Evolutionary conservation across 2,797 vertebrate species (phyloP), one percentile per base, ranked within the genome.

Genomic region (Amazona finschi): DNA sequence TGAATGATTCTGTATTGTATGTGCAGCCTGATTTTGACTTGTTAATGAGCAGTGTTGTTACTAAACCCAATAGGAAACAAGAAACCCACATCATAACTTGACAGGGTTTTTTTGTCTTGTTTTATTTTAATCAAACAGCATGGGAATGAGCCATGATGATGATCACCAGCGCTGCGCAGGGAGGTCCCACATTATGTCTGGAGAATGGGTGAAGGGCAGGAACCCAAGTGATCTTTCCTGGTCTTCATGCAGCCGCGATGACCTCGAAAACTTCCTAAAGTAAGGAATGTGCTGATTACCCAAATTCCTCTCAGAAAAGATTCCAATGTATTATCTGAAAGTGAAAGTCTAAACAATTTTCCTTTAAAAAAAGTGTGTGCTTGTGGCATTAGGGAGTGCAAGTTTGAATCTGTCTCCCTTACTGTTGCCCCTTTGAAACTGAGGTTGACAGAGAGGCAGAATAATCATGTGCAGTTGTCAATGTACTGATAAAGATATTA

Each of bases 121-220:
- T 43, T 55, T 89, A 53, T 88, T 89, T 91, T 61, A 49, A 78
- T 82, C 28, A 21, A 67, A 94, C 97, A 99, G 99, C 96, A 98
- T 99, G 98, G 99, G 99, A 21, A 99, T 99, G 98, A 99, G 98
- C 95, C 99, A 99, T 2, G 99, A 99, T 5, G 99, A 99, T 1
- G 99, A 99, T 89, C 99, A 99, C 44, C 94, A 98, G 6, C 97
- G 98, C 64, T 99, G 99, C 62, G 98, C 98, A 1, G 98, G 99
- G 49, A 98, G 99, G 93, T 99, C 99, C 43, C 99, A 99, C 96
- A 99, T 99, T 95, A 99, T 99, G 99, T 99, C 99, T 3, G 99
- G 99, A 85, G 99, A 99, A 87, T 99, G 99, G 99, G 98, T 99
- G 92, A 99, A 99, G 94, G 99, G 99, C 74, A 98, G 99, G 62